Conservation (phyloP, 2,888 invertebrate genomes). For the Digitonthophagus gazella region DNA sequence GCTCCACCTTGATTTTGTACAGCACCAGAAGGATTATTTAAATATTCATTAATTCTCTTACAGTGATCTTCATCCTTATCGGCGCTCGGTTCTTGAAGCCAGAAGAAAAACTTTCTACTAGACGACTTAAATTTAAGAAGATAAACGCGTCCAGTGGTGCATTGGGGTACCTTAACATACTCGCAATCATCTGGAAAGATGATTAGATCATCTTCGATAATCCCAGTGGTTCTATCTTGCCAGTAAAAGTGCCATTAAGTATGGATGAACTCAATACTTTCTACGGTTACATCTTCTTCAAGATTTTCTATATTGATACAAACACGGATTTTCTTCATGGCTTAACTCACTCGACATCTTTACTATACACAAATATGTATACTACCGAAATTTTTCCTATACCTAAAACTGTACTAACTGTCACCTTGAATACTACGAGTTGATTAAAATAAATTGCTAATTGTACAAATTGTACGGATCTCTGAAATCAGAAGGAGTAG, state of each 20-base stretch:
- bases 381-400: too few relatives aligned
- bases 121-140: constrained; percentile 95
- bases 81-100: constrained; percentile 96
- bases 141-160: constrained; percentile 94
- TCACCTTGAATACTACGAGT: too few relatives aligned
- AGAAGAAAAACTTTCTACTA: constrained; percentile 91
- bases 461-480: too few relatives aligned
- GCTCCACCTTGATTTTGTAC: constrained; percentile 66
- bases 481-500: too few relatives aligned
- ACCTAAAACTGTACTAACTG: too few relatives aligned
- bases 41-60: constrained; percentile 87
- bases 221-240: constrained; percentile 88
- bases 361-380: too few relatives aligned
- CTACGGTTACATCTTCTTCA: too few relatives aligned
- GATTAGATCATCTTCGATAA: constrained; percentile 94
- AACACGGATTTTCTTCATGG: too few relatives aligned
- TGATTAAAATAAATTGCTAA: too few relatives aligned
- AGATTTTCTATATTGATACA: too few relatives aligned
- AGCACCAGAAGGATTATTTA: constrained; percentile 93
- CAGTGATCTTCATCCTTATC: constrained; percentile 96
- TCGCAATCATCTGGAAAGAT: constrained; percentile 99
- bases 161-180: constrained; percentile 90
- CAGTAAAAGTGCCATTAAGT: constrained; percentile 98
- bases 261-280: too few relatives aligned
- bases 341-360: too few relatives aligned